A percentile compares a stretch with the other conserved stretches of the same genome.
phyloP scores from a whole-genome alignment of 2,888 invertebrate species.

The Muscina levida region DNA sequence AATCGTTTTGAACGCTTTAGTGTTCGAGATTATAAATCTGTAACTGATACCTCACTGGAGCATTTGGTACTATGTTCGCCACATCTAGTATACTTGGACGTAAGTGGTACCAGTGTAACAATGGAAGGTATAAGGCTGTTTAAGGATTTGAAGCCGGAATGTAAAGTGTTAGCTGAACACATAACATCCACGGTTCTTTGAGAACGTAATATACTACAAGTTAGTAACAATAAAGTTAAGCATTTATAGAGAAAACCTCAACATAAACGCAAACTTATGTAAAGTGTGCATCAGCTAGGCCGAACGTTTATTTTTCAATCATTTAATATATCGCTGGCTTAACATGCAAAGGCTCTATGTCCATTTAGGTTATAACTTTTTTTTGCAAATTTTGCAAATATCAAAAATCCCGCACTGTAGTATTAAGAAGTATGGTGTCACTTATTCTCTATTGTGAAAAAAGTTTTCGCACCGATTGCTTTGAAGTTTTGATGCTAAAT shows the following conservation, averaged over 20 bases:
- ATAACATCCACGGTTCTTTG: constrained; percentile 59
- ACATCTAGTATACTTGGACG: constrained; percentile 83
- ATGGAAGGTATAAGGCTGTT: constrained; percentile 83
- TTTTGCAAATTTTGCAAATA: too few species aligned
- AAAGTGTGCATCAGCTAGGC: not conserved
- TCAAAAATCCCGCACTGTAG: too few species aligned
- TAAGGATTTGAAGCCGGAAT: constrained; percentile 82
- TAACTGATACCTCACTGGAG: constrained; percentile 83
- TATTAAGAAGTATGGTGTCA: too few species aligned
- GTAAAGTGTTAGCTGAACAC: constrained; percentile 80
- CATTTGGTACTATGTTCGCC: constrained; percentile 84
- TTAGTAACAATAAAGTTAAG: not conserved
- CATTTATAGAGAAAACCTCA: not conserved
- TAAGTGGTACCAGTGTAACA: constrained; percentile 85
- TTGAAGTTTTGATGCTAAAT: too few species aligned
- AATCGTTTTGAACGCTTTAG: constrained; percentile 81
- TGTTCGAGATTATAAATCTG: constrained; percentile 83
- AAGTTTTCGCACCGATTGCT: too few species aligned
- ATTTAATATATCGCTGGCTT: not conserved
- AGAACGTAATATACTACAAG: not conserved
- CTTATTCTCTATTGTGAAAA: too few species aligned
- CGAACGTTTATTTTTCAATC: not conserved
- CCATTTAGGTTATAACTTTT: too few species aligned
- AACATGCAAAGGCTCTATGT: not conserved
- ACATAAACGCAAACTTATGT: not conserved